Percentiles rank a stretch among this genome's conserved stretches.
Evolutionary conservation across 2,797 vertebrate species (phyloP).

Genomic region (Sciurus carolinensis): DNA sequence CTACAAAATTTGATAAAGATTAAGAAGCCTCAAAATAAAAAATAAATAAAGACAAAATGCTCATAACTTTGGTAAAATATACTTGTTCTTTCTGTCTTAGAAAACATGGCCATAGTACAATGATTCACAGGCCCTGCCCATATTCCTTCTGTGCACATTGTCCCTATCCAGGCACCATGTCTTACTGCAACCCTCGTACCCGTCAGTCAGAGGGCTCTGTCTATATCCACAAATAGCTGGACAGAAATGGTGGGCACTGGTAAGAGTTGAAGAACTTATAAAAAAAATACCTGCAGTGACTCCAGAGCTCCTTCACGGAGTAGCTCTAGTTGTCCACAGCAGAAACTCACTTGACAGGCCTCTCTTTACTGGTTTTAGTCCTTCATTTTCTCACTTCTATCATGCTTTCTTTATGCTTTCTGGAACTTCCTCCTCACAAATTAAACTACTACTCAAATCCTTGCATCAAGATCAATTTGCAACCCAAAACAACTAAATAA

Average conservation of each 20-base stretch:
- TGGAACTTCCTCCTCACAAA: background rate
- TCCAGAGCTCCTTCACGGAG: background rate
- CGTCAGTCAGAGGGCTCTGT: background rate
- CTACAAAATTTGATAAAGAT: conserved; percentile 54
- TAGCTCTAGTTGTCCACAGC: background rate
- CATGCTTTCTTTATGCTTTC: background rate
- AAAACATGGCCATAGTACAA: background rate
- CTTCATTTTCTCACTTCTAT: background rate
- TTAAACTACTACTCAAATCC: background rate
- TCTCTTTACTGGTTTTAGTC: background rate
- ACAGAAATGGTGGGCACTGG: background rate
- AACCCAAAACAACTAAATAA: background rate
- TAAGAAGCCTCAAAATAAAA: background rate
- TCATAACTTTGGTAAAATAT: background rate
- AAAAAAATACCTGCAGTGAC: background rate
- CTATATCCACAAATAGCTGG: background rate
- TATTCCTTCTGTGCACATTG: background rate
- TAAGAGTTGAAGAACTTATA: background rate
- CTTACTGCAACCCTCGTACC: background rate
- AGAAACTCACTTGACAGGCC: background rate
- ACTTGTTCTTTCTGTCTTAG: background rate
- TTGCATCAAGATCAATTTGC: background rate
- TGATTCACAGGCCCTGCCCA: background rate
- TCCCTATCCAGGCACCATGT: background rate
- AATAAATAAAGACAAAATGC: background rate